phyloP scores from a whole-genome alignment of 2,888 invertebrate genomes.

The Cybosia mesomella region DNA sequence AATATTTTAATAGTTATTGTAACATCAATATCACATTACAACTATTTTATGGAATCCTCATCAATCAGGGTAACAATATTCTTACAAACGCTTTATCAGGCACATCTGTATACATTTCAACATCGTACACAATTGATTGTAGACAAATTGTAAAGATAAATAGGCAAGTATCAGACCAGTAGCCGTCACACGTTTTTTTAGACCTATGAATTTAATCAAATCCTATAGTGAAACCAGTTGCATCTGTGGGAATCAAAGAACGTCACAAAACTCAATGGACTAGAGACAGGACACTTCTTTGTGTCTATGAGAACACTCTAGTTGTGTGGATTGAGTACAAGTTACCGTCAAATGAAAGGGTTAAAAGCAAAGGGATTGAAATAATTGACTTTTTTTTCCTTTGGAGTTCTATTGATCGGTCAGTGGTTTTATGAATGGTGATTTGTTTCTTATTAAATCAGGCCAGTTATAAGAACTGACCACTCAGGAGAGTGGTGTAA shows the following conservation, averaged over 20 bases:
- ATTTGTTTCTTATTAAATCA: constrained; percentile 47
- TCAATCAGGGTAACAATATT: background rate
- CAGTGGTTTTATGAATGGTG: constrained; percentile 47
- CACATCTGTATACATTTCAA: constrained; percentile 7
- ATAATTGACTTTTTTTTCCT: constrained; percentile 46
- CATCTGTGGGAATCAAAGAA: constrained; percentile 55
- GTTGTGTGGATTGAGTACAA: constrained; percentile 64
- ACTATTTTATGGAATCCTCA: no score
- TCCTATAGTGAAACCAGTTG: constrained; percentile 59
- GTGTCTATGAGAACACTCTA: constrained; percentile 70
- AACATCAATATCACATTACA: background rate
- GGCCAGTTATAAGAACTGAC: constrained; percentile 37
- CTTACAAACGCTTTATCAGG: background rate
- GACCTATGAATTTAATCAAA: constrained; percentile 46
- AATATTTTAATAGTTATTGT: background rate
- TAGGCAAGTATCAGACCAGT: constrained; percentile 30
- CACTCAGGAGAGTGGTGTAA: background rate
- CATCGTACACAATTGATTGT: constrained; percentile 34
- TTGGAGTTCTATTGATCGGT: constrained; percentile 36
- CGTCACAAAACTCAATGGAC: constrained; percentile 65
- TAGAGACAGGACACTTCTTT: constrained; percentile 66
- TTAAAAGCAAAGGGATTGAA: constrained; percentile 45
- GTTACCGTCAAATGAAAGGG: constrained; percentile 56
- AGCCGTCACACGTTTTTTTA: constrained; percentile 37
- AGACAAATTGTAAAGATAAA: constrained; percentile 24